Evolutionary conservation across 92 coral and sea anemone species (phyloP).

Genomic region (Isaurus tuberculatus): DNA sequence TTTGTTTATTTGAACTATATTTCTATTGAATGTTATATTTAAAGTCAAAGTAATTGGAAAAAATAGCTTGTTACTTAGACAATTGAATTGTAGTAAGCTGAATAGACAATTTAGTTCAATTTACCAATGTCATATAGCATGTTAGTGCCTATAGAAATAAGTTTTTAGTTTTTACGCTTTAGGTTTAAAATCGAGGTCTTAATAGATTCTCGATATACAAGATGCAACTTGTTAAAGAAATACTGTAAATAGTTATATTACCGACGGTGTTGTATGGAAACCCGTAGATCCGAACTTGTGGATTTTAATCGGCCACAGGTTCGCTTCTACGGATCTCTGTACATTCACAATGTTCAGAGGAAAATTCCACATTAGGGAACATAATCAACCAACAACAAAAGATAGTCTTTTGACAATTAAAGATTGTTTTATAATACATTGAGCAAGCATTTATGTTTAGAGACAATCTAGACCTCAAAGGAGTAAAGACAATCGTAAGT

Average conservation of each 20-base stretch:
- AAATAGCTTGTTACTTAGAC: too few species aligned
- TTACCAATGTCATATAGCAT: background rate
- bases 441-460: too few species aligned
- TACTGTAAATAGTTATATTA: background rate
- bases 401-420: too few species aligned
- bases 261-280: conserved; percentile 9
- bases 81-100: too few species aligned
- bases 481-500: too few species aligned
- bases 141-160: background rate
- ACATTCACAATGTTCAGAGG: background rate
- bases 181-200: background rate
- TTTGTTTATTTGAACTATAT: background rate
- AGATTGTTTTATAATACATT: too few species aligned
- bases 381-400: too few species aligned
- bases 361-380: background rate
- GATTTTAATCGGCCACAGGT: conserved; percentile 36
- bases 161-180: background rate
- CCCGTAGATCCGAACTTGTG: conserved; percentile 57
- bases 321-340: conserved; percentile 29
- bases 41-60: too few species aligned
- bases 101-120: too few species aligned
- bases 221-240: background rate
- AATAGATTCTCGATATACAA: background rate
- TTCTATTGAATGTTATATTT: too few species aligned
- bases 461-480: too few species aligned